phyloP scores from a whole-genome alignment of 2,113 vertebrate genomes.

The Stigmatopora argus region DNA sequence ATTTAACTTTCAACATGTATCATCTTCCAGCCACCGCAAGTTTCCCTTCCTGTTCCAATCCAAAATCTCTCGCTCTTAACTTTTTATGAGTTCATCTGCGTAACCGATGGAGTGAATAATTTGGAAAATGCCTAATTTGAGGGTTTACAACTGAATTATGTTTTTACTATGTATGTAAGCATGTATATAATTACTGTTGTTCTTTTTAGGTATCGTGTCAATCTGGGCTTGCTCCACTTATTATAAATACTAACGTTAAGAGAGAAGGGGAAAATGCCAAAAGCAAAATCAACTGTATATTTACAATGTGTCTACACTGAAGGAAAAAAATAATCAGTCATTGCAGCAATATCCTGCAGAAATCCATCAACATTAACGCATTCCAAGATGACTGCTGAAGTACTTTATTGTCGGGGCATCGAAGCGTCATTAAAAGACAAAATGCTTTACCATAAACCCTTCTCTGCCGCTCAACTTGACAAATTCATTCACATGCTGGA shows the following conservation, averaged over 20 bases:
- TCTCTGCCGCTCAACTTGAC: slow-evolving; percentile 36
- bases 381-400: slow-evolving; percentile 18
- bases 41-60: slow-evolving; percentile 11
- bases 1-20: slow-evolving; percentile 21
- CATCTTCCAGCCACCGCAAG: slow-evolving; percentile 41
- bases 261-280: slow-evolving; percentile 23
- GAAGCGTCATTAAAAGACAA: slow-evolving; percentile 22
- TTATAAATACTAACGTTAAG: slow-evolving; percentile 50
- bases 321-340: slow-evolving; percentile 54
- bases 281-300: slow-evolving; percentile 65
- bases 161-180: slow-evolving; percentile 23
- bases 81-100: slow-evolving; percentile 28
- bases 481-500: slow-evolving; percentile 45
- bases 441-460: slow-evolving; percentile 18
- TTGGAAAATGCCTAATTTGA: slow-evolving; percentile 21
- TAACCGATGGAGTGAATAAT: slow-evolving; percentile 34
- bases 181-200: slow-evolving; percentile 13
- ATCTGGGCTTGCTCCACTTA: slow-evolving; percentile 44
- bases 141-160: slow-evolving; percentile 26
- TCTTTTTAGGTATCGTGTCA: slow-evolving; percentile 37
- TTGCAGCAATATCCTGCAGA: slow-evolving; percentile 58
- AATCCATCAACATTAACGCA: slow-evolving; percentile 25
- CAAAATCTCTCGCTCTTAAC: slow-evolving; percentile 18
- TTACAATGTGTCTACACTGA: slow-evolving; percentile 55
- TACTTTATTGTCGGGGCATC: slow-evolving; percentile 26